Conservation (phyloP, 2,113 vertebrate genomes). For the Hylia prasina region DNA sequence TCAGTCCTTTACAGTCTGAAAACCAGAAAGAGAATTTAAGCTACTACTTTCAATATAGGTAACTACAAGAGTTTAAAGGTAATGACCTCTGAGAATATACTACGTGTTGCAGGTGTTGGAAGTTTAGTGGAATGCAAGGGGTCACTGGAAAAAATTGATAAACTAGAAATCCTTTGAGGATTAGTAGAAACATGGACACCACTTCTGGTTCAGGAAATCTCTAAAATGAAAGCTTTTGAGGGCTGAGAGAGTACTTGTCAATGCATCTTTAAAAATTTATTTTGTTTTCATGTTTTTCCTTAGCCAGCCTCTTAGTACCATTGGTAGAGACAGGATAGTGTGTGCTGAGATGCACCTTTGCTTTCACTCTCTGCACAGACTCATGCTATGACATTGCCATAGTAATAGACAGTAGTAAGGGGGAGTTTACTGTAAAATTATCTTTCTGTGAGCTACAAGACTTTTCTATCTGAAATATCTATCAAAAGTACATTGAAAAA, state of each 20-base stretch:
- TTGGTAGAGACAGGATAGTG: neutral
- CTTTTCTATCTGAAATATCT: neutral
- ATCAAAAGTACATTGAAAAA: neutral
- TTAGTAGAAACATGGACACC: neutral
- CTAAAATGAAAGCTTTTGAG: neutral
- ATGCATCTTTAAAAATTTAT: neutral
- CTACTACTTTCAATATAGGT: neutral
- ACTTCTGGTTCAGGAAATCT: neutral
- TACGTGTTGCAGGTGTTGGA: neutral
- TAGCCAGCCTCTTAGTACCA: neutral
- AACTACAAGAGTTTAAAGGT: neutral
- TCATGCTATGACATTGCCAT: neutral
- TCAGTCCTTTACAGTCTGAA: neutral
- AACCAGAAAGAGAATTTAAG: constrained; percentile 15
- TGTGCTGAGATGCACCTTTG: neutral
- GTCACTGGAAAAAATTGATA: neutral
- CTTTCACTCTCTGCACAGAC: neutral
- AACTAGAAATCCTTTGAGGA: neutral
- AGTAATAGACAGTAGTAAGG: neutral
- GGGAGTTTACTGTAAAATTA: rapidly evolving
- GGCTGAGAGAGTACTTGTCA: neutral
- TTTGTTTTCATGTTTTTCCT: neutral
- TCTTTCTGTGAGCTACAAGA: neutral
- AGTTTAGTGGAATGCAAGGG: neutral
- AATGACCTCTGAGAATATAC: neutral